Percentiles rank a stretch among this genome's conserved stretches.
These are phyloP conservation scores for Limonius californicus DNA, from an alignment of 1,140 invertebrate genomes.

Conservation along the genomic window DNA sequence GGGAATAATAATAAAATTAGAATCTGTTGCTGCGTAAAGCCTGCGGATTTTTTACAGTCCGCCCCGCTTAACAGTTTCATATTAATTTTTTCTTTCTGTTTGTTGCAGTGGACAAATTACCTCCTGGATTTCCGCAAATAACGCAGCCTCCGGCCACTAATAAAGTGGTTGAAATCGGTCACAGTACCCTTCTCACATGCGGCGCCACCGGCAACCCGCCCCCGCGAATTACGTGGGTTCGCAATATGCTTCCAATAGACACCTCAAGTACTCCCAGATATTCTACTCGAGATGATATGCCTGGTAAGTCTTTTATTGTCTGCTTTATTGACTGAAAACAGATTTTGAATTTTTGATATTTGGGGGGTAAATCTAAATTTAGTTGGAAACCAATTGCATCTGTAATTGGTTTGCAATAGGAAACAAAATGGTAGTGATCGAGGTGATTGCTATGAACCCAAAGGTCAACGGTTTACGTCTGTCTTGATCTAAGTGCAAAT, in stretches of 20 bases:
- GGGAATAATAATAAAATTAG: neutral
- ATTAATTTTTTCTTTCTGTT: conserved; percentile 29
- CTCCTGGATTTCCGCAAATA: conserved; percentile 88
- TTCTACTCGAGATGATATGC: conserved; percentile 71
- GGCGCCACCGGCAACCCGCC: conserved; percentile 79
- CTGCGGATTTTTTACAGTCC: too few species aligned
- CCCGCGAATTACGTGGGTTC: conserved; percentile 88
- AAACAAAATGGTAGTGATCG: too few species aligned
- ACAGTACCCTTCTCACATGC: conserved; percentile 83
- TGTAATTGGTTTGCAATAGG: too few species aligned
- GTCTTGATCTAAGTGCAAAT: too few species aligned
- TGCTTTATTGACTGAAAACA: too few species aligned
- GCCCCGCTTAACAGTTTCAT: too few species aligned
- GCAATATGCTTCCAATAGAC: conserved; percentile 82
- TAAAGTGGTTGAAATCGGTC: conserved; percentile 94
- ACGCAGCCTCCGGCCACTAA: conserved; percentile 75
- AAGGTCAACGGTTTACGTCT: too few species aligned
- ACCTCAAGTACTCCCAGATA: conserved; percentile 79
- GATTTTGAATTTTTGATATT: too few species aligned
- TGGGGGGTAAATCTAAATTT: too few species aligned
- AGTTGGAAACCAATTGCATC: too few species aligned
- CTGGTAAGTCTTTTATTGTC: conserved; percentile 55
- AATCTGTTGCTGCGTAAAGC: neutral
- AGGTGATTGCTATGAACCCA: too few species aligned
- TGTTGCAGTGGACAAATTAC: conserved; percentile 78